Conservation (phyloP, 35 echinoderm and acorn worm species). For the Heliocidaris tuberculata region DNA sequence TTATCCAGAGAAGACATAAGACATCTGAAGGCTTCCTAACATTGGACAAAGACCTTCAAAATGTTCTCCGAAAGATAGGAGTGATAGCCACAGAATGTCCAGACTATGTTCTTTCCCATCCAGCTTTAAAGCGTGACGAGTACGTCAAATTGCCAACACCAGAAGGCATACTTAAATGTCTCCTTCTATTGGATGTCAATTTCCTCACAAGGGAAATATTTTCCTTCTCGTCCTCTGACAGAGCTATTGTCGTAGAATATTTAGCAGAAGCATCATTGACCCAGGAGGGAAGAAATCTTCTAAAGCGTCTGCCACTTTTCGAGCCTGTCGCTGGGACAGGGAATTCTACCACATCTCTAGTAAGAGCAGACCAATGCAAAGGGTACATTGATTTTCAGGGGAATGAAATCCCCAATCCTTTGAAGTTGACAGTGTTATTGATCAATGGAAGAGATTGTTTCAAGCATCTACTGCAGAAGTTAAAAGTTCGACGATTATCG, state of each 20-base stretch:
- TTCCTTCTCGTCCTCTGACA: not conserved
- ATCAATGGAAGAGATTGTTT: not conserved
- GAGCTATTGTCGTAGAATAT: not conserved
- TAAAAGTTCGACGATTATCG: not conserved
- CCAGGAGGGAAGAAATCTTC: not conserved
- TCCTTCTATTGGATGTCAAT: too few relatives aligned
- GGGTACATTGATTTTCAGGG: not conserved
- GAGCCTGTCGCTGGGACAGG: not conserved
- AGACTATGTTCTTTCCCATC: not conserved
- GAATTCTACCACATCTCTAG: too few relatives aligned
- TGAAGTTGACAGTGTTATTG: not conserved
- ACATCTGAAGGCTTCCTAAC: not conserved
- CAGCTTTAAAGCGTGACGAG: not conserved
- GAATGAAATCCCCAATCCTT: not conserved
- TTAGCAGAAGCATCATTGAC: not conserved
- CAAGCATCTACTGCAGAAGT: not conserved
- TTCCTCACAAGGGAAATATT: not conserved
- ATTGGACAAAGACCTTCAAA: not conserved
- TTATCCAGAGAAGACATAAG: not conserved
- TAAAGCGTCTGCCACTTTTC: not conserved
- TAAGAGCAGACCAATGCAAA: not conserved
- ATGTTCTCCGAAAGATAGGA: not conserved
- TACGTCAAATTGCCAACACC: not conserved
- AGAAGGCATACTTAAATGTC: conserved; percentile 3
- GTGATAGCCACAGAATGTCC: not conserved